A percentile compares a stretch with the other conserved stretches of the same genome.
Evolutionary conservation across 64 coral and sea anemone species (phyloP).

Genomic region (Pocillopora damicornis): DNA sequence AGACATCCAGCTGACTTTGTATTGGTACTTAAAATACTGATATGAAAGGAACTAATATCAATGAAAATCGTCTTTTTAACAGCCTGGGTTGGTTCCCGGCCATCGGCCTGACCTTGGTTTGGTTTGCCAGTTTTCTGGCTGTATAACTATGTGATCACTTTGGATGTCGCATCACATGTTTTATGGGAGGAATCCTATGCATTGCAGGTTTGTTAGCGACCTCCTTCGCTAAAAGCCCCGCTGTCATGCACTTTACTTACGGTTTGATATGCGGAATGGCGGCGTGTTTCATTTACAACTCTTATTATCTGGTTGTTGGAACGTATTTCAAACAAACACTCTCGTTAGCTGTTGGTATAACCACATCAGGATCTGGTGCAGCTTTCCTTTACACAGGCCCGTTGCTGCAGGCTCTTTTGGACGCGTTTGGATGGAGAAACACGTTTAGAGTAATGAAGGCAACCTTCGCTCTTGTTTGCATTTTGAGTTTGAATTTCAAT

Average conservation of each 20-base stretch:
- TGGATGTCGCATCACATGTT: conserved; percentile 5
- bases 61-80: neutral
- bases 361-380: conserved; percentile 5
- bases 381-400: conserved; percentile 27
- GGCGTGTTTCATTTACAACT: neutral
- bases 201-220: neutral
- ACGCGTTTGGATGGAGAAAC: conserved; percentile 44
- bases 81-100: conserved; percentile 42
- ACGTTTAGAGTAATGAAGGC: conserved; percentile 9
- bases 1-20: no score
- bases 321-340: conserved; percentile 39
- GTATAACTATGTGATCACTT: conserved; percentile 14
- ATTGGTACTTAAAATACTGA: no score
- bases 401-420: conserved; percentile 16
- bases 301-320: conserved; percentile 12
- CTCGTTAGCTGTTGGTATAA: conserved; percentile 22
- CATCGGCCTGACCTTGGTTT: neutral
- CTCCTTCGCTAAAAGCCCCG: conserved; percentile 26
- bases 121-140: conserved; percentile 9
- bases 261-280: conserved; percentile 15
- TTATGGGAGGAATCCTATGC: neutral
- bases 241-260: conserved; percentile 1
- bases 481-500: conserved; percentile 24
- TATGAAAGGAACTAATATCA: no score
- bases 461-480: neutral